Conservation (phyloP, 1,140 invertebrate species). For the Drosophila punjabiensis region DNA sequence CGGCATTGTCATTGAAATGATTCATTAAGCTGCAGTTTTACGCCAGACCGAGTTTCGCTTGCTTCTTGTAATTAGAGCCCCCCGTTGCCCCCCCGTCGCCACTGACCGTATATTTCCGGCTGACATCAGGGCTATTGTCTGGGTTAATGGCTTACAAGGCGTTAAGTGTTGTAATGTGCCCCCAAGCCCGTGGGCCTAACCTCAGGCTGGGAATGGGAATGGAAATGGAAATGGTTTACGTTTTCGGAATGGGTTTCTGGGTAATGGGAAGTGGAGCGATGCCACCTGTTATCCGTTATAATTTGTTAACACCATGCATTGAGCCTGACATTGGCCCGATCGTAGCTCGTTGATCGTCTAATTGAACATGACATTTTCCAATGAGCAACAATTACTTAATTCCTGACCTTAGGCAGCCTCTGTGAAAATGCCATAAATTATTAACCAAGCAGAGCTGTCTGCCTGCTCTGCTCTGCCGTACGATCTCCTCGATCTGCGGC, state of each 20-base stretch:
- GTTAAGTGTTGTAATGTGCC: conserved; percentile 45
- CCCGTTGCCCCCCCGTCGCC: conserved; percentile 13
- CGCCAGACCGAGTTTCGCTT: conserved; percentile 48
- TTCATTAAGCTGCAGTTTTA: conserved; percentile 67
- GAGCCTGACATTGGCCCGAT: conserved; percentile 33
- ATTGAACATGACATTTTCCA: conserved; percentile 81
- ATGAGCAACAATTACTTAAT: conserved; percentile 80
- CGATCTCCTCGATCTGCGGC: conserved; percentile 39
- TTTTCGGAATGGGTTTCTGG: conserved; percentile 8
- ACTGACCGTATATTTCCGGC: conserved; percentile 44
- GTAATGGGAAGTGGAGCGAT: conserved; percentile 20
- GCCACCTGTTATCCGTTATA: conserved; percentile 32
- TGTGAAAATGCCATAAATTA: conserved; percentile 60
- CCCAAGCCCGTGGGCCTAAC: conserved; percentile 2
- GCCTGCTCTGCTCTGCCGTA: too few relatives aligned
- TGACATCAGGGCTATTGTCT: conserved; percentile 52
- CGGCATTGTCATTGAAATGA: conserved; percentile 65
- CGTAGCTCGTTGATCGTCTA: conserved; percentile 47
- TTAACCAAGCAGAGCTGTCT: conserved; percentile 37
- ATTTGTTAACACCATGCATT: conserved; percentile 57
- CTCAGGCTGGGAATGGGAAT: neutral
- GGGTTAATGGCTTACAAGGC: conserved; percentile 63
- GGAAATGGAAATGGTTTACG: conserved; percentile 9
- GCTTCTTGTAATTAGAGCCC: conserved; percentile 61
- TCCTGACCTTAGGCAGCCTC: conserved; percentile 59